Percentiles rank a stretch among this genome's conserved stretches.
Evolutionary conservation across 2,797 vertebrate species (phyloP).

Genomic region (Hemitrygon akajei): DNA sequence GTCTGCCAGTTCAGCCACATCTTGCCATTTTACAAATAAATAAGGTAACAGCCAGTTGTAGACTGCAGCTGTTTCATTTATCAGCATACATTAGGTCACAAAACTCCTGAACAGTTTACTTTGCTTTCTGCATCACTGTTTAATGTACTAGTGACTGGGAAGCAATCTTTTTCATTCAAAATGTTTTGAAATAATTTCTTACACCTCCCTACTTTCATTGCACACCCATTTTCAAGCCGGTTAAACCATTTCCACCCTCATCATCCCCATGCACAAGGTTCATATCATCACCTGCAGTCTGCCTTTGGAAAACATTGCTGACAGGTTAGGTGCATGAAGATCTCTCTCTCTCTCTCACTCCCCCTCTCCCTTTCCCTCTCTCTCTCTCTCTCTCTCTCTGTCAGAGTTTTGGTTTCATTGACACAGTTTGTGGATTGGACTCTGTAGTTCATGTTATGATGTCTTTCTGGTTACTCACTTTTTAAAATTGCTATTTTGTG

Average conservation of each 20-base stretch:
- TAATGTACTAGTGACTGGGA: neutral
- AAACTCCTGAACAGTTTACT: neutral
- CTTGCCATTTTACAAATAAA: neutral
- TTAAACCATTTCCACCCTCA: neutral
- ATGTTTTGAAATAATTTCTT: neutral
- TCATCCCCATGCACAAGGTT: neutral
- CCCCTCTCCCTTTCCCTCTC: too few relatives aligned
- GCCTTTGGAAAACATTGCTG: neutral
- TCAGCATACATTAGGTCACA: neutral
- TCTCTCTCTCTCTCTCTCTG: too few relatives aligned
- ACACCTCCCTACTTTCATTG: neutral
- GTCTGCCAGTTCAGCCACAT: neutral
- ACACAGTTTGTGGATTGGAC: too few relatives aligned
- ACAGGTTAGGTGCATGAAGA: neutral
- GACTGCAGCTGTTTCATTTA: neutral
- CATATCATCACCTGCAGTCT: neutral
- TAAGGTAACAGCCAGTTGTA: neutral
- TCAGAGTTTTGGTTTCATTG: too few relatives aligned
- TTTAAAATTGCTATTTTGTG: too few relatives aligned
- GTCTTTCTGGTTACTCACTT: too few relatives aligned
- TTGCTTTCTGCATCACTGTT: neutral
- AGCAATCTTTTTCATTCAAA: neutral
- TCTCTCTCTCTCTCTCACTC: too few relatives aligned
- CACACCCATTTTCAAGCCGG: neutral
- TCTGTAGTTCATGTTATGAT: too few relatives aligned